phyloP scores from a whole-genome alignment of 2,113 vertebrate species.

The Helogale parvula region DNA sequence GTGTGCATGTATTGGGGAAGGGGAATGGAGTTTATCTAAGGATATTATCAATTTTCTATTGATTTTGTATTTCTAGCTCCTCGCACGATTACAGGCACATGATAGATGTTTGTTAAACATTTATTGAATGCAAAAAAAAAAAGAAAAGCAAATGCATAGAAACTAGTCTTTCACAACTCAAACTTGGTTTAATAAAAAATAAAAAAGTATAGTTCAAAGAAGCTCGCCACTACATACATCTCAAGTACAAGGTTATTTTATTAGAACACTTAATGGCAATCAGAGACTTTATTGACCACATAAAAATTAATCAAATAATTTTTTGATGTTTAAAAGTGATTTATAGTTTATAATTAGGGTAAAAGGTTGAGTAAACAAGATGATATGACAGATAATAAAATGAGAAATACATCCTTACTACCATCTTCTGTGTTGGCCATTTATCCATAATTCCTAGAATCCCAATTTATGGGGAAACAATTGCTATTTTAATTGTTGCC shows the following conservation, averaged over 20 bases:
- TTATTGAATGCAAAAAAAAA: constrained; percentile 22
- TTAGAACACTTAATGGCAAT: constrained; percentile 8
- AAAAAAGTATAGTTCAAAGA: neutral
- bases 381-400: constrained; percentile 39
- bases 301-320: constrained; percentile 57
- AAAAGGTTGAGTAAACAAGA: constrained; percentile 26
- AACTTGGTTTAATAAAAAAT: neutral
- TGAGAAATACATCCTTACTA: constrained; percentile 34
- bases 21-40: neutral
- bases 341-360: constrained; percentile 56
- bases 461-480: neutral
- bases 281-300: neutral
- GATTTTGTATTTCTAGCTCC: neutral
- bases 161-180: neutral
- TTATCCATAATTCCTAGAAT: neutral
- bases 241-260: neutral
- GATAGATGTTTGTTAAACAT: constrained; percentile 26
- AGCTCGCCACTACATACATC: neutral
- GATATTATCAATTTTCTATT: constrained; percentile 30
- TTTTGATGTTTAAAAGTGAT: constrained; percentile 34
- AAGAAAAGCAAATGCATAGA: neutral
- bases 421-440: neutral
- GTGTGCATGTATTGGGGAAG: neutral
- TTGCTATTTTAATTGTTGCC: constrained; percentile 44
- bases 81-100: neutral